Evolutionary conservation across 2,797 vertebrate genomes (phyloP).

Genomic region (Oreochromis mossambicus): DNA sequence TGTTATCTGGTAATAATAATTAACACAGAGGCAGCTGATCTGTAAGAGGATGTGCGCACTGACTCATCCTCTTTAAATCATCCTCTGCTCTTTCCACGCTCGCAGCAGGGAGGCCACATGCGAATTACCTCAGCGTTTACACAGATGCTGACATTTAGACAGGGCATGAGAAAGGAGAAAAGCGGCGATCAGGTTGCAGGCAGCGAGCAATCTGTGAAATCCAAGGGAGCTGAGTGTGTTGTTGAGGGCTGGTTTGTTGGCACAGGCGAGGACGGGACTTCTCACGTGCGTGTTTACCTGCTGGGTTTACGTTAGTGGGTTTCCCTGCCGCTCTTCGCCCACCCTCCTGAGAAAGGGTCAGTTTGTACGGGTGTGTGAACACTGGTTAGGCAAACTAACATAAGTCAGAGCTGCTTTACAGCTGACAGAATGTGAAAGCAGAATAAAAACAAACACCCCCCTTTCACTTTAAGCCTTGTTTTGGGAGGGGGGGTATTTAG

Average conservation of each 20-base stretch:
- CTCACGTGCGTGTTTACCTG: conserved; percentile 17
- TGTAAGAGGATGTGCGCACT: neutral
- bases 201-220: conserved; percentile 11
- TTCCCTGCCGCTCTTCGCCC: conserved; percentile 6
- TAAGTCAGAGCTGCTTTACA: neutral
- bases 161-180: conserved; percentile 52
- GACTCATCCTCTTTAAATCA: neutral
- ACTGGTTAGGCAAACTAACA: conserved; percentile 46
- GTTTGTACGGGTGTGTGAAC: conserved; percentile 25
- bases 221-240: neutral
- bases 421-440: neutral
- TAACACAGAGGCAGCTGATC: conserved; percentile 24
- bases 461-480: neutral
- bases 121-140: conserved; percentile 62
- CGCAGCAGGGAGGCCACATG: conserved; percentile 36
- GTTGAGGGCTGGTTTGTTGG: neutral
- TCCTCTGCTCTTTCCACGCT: conserved; percentile 10
- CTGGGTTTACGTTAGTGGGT: conserved; percentile 30
- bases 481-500: neutral
- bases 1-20: neutral
- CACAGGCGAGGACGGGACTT: neutral
- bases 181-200: conserved; percentile 43
- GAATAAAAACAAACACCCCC: neutral
- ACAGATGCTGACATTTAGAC: conserved; percentile 67
- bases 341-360: conserved; percentile 5